Evolutionary conservation across 2,113 vertebrate species (phyloP).

Genomic region (Stegostoma tigrinum): DNA sequence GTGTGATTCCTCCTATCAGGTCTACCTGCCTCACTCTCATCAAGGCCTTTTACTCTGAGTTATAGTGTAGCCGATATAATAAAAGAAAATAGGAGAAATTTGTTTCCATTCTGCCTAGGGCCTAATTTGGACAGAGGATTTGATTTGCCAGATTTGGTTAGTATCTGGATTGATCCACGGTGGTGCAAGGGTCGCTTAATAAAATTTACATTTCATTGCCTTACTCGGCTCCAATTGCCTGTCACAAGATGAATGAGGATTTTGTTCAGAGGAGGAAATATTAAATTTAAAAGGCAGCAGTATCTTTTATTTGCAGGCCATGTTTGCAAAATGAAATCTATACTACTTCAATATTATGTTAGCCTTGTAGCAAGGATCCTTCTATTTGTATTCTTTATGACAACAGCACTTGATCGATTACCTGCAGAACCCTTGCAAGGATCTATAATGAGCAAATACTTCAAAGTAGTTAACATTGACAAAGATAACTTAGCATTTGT

Average conservation of each 20-base stretch:
- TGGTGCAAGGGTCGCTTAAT: conserved; percentile 76
- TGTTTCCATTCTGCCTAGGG: conserved; percentile 63
- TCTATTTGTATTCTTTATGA: conserved; percentile 36
- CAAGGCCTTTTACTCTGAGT: conserved; percentile 51
- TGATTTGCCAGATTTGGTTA: conserved; percentile 75
- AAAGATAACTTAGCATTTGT: neutral
- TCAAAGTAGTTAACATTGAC: conserved; percentile 9
- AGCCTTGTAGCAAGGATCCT: conserved; percentile 36
- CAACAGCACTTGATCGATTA: conserved; percentile 28
- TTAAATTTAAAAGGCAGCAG: conserved; percentile 37
- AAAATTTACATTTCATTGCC: conserved; percentile 84
- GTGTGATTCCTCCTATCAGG: conserved; percentile 62
- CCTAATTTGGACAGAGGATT: conserved; percentile 64
- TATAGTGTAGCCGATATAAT: conserved; percentile 35
- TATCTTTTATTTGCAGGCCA: conserved; percentile 36
- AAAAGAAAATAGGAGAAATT: conserved; percentile 59
- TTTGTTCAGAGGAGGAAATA: conserved; percentile 38
- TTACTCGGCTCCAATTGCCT: conserved; percentile 72
- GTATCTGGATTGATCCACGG: conserved; percentile 77
- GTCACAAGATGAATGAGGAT: conserved; percentile 51
- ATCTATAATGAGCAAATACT: conserved; percentile 10
- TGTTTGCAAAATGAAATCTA: conserved; percentile 38
- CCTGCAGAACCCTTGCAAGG: neutral
- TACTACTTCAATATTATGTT: conserved; percentile 38
- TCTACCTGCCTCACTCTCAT: conserved; percentile 48